These are phyloP conservation scores for Diadumene lineata DNA, from an alignment of 92 coral and sea anemone genomes.

Conservation along the genomic window DNA sequence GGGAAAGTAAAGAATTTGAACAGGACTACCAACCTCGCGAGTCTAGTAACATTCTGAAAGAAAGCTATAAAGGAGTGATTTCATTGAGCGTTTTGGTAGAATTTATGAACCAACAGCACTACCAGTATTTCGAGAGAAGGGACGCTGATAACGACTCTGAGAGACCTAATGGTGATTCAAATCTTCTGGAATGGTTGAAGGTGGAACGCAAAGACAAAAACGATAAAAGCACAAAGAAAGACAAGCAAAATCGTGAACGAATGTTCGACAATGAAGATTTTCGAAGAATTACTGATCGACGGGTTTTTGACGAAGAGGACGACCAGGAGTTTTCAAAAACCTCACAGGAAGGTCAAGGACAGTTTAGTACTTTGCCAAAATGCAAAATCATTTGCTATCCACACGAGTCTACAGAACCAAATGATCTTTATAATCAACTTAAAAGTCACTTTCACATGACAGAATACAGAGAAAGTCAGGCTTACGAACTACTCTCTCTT, in stretches of 20 bases:
- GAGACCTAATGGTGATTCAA: neutral
- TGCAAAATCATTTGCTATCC: conserved; percentile 5
- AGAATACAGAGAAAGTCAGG: neutral
- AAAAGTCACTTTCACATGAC: conserved; percentile 9
- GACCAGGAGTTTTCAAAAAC: too few relatives aligned
- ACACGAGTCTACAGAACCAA: conserved; percentile 13
- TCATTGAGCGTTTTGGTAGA: conserved; percentile 16
- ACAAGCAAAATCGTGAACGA: neutral
- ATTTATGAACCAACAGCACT: neutral
- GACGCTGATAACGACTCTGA: neutral
- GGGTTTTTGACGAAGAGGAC: conserved; percentile 13
- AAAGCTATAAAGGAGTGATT: conserved; percentile 39
- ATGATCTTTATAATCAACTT: conserved; percentile 16
- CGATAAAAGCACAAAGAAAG: conserved; percentile 3
- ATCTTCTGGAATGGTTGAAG: neutral
- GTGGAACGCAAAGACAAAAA: neutral
- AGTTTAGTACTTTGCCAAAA: neutral
- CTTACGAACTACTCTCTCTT: neutral
- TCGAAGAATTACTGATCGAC: neutral
- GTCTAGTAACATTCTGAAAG: conserved; percentile 22
- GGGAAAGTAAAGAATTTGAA: neutral
- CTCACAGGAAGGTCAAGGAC: too few relatives aligned
- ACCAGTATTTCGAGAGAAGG: too few relatives aligned
- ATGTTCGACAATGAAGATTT: neutral
- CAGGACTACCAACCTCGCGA: conserved; percentile 15